These are phyloP conservation scores for Vireo griseus DNA, from an alignment of 2,797 vertebrate species.

Conservation along the genomic window DNA sequence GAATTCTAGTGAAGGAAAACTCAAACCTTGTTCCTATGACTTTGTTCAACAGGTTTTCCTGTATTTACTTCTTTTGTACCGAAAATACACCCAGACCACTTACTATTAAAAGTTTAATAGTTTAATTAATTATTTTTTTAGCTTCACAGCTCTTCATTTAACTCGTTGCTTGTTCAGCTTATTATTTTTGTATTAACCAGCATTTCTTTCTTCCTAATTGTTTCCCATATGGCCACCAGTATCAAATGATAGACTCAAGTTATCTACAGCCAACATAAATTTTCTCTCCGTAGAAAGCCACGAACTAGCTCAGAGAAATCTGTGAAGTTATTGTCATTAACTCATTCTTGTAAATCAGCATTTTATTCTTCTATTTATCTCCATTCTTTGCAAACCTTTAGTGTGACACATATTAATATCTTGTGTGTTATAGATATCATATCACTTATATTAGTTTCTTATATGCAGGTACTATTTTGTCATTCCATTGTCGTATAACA, in stretches of 20 bases:
- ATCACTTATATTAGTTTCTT: background rate
- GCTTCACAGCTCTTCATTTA: background rate
- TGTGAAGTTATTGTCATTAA: background rate
- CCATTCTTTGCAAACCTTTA: background rate
- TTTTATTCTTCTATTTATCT: background rate
- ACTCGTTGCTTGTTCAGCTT: background rate
- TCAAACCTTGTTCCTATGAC: background rate
- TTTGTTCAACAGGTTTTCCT: background rate
- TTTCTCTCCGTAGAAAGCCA: background rate
- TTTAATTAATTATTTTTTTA: background rate
- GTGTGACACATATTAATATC: background rate
- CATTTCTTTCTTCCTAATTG: background rate
- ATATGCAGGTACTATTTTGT: background rate
- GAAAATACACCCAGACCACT: background rate
- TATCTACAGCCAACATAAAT: background rate
- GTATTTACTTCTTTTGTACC: background rate
- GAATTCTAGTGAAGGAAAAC: background rate
- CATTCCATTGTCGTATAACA: background rate
- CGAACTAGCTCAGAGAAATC: background rate
- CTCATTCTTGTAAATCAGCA: background rate
- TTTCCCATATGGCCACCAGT: background rate
- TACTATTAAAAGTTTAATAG: background rate
- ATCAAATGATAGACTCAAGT: background rate
- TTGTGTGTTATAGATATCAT: background rate
- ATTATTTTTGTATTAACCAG: background rate